Evolutionary conservation across 37 sponge, comb jelly and placozoan species (phyloP), one percentile per base, ranked within the genome.

Genomic region (Beroe forskalii): DNA sequence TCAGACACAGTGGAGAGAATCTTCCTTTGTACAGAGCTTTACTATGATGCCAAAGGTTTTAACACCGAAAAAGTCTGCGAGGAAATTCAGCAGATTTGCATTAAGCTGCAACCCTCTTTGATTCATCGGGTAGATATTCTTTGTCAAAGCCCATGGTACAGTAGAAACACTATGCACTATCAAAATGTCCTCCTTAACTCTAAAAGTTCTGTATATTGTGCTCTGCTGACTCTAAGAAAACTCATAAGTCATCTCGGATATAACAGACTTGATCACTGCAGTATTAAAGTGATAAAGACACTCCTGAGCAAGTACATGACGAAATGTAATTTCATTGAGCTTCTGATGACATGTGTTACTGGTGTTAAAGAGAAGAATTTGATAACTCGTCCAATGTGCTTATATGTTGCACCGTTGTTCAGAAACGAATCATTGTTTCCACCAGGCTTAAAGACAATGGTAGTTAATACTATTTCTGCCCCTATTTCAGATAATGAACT

Each of bases 231-330:
- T 41, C 22, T 44, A 22, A 1, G 27, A n/a, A 23, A 27, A 35
- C 55, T 44, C 4, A 25, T 80, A 4, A 42, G 86, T 80, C 86
- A 43, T 25, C 86, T 80, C 3, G 86, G 86, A 43, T 80, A 80
- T 31, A 80, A 80, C 28, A 8, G 86, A 27, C 48, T 80, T 32
- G 86, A 80, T 25, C 86, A 80, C 55, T 4, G 48, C 55, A 43
- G 0, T 80, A 1, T 80, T 4, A 80, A 80, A 27, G 86, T 38
- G 6, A 80, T 80, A 1, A 41, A 80, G 42, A 44, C 55, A 35
- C 39, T 69, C 38, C 72, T 69, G 32, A 3, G 19, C 4, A 69
- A 36, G 38, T 2, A 69, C 1, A 32, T 69, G 72, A 9, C 35
- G 1, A 69, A 69, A 69, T 33, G 32, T 32, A 69, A 69, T 37